Percentiles rank a stretch among this genome's conserved stretches.
phyloP scores from a whole-genome alignment of 2,797 vertebrate species.

The Limnodromus scolopaceus region DNA sequence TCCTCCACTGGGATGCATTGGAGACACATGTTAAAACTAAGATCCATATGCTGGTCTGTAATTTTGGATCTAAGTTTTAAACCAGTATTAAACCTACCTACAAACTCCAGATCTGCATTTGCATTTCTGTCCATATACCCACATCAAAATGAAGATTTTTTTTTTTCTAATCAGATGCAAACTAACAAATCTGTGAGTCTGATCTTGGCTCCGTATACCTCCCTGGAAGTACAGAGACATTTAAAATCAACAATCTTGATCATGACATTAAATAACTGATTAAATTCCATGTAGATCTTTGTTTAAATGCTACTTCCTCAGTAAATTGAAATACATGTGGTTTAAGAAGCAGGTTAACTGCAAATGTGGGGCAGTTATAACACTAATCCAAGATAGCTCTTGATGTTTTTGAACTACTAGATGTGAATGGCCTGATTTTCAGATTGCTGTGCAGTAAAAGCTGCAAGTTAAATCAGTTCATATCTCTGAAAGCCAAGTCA shows the following conservation, averaged over 20 bases:
- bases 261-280: neutral
- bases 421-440: neutral
- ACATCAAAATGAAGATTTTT: neutral
- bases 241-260: neutral
- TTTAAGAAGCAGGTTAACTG: neutral
- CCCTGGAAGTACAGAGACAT: neutral
- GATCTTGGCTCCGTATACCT: neutral
- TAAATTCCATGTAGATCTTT: neutral
- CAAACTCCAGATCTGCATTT: neutral
- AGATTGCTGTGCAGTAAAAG: neutral
- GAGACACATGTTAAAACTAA: neutral
- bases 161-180: neutral
- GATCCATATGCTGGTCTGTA: neutral
- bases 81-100: neutral
- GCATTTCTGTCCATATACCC: neutral
- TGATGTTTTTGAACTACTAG: neutral
- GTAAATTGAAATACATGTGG: neutral
- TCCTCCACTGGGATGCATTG: neutral
- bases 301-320: neutral
- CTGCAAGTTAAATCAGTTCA: neutral
- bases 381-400: neutral
- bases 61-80: neutral
- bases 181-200: neutral
- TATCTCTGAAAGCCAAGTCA: neutral
- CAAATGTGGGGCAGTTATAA: neutral